These are phyloP conservation scores for Erpobdella octoculata DNA, from an alignment of 2,888 invertebrate species.

Conservation along the genomic window DNA sequence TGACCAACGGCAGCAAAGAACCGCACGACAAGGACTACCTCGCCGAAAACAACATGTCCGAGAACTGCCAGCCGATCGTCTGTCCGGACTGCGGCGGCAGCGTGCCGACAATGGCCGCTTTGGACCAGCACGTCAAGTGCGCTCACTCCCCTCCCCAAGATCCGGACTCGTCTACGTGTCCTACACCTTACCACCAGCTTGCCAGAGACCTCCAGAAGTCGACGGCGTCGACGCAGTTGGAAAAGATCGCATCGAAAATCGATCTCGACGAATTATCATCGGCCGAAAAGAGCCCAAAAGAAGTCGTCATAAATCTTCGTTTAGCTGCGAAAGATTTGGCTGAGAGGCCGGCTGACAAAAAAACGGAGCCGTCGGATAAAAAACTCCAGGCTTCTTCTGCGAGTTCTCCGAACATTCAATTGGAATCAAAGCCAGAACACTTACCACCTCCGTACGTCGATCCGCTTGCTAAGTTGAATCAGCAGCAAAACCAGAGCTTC, in stretches of 20 bases:
- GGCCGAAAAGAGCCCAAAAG: not conserved
- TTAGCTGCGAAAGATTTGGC: not conserved
- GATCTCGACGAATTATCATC: not conserved
- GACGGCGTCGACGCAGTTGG: not conserved
- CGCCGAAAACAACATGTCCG: not conserved
- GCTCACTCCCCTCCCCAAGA: slow-evolving; percentile 21
- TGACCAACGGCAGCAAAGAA: not conserved
- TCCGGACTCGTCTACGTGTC: slow-evolving; percentile 38
- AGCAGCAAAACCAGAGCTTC: not conserved
- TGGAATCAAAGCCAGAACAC: not conserved
- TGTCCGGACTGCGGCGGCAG: slow-evolving; percentile 32
- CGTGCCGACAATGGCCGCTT: slow-evolving; percentile 26
- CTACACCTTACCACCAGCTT: slow-evolving; percentile 66
- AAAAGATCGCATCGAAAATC: slow-evolving; percentile 9
- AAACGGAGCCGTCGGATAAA: not conserved
- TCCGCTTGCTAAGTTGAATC: no score
- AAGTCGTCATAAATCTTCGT: no score
- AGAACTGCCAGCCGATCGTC: not conserved
- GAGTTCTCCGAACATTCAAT: not conserved
- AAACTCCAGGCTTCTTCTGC: not conserved
- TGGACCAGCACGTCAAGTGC: slow-evolving; percentile 30
- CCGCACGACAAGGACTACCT: not conserved
- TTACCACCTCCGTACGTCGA: no score
- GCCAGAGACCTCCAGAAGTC: slow-evolving; percentile 64
- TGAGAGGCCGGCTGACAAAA: not conserved